A percentile compares a stretch with the other conserved stretches of the same genome.
These are phyloP conservation scores for Chloroclystis v-ata DNA, from an alignment of 2,888 invertebrate species.

Conservation along the genomic window DNA sequence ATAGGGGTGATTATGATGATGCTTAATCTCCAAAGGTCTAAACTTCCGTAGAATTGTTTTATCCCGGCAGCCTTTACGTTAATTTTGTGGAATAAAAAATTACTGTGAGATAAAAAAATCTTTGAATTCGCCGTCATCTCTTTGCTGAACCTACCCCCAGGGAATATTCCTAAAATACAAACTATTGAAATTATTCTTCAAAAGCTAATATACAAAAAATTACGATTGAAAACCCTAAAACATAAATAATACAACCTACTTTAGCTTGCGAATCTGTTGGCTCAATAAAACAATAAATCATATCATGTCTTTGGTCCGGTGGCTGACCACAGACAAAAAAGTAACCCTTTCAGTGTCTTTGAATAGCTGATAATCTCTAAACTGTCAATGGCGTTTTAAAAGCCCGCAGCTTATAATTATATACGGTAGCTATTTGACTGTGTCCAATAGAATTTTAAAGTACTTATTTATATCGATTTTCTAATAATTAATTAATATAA, in stretches of 20 bases:
- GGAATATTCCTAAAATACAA: background rate
- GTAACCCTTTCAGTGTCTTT: conserved; percentile 26
- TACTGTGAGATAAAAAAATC: too few species aligned
- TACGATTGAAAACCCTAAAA: conserved; percentile 7
- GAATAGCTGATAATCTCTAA: conserved; percentile 32
- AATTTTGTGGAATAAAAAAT: too few species aligned
- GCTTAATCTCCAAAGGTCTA: too few species aligned
- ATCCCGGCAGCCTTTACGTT: too few species aligned
- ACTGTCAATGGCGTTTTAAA: conserved; percentile 27
- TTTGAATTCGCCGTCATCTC: too few species aligned
- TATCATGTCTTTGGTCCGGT: conserved; percentile 4
- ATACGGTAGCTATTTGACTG: conserved; percentile 23
- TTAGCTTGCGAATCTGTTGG: background rate
- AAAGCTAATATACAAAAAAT: background rate
- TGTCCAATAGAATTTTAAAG: too few species aligned
- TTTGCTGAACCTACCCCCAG: too few species aligned
- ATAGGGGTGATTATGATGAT: too few species aligned
- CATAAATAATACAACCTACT: conserved; percentile 2
- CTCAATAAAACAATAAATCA: conserved; percentile 15
- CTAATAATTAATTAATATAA: too few species aligned
- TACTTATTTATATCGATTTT: too few species aligned
- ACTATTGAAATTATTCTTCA: background rate
- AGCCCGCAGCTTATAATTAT: conserved; percentile 24
- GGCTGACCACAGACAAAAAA: conserved; percentile 19
- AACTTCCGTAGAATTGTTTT: too few species aligned